These are phyloP conservation scores for Geotrypetes seraphini DNA, from an alignment of 2,797 vertebrate genomes.

Conservation along the genomic window DNA sequence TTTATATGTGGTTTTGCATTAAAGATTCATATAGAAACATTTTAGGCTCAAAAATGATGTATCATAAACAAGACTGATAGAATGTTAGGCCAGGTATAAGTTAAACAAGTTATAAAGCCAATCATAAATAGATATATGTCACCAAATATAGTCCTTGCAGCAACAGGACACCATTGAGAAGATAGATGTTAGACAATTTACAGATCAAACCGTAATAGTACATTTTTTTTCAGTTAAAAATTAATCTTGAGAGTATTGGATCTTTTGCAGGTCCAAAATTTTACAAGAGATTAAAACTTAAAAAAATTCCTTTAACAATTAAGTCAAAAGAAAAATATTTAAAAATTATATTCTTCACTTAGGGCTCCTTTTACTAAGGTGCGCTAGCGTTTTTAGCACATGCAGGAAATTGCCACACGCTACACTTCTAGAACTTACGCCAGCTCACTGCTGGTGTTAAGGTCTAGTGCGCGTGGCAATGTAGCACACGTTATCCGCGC, in stretches of 20 bases:
- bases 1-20: too few relatives aligned
- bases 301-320: slow-evolving; percentile 8
- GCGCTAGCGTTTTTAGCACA: too few relatives aligned
- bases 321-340: neutral
- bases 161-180: slow-evolving; percentile 63
- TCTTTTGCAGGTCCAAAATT: slow-evolving; percentile 47
- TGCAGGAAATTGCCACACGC: too few relatives aligned
- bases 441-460: too few relatives aligned
- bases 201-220: slow-evolving; percentile 72
- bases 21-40: too few relatives aligned
- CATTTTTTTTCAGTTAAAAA: slow-evolving; percentile 77
- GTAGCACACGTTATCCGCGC: too few relatives aligned
- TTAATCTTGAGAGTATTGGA: slow-evolving; percentile 61
- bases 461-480: too few relatives aligned
- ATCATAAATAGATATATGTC: slow-evolving; percentile 66
- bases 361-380: too few relatives aligned
- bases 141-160: slow-evolving; percentile 66
- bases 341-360: neutral
- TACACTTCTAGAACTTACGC: too few relatives aligned
- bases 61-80: neutral
- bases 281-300: slow-evolving; percentile 18
- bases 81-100: slow-evolving; percentile 48
- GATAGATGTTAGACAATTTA: slow-evolving; percentile 74
- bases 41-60: too few relatives aligned
- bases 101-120: slow-evolving; percentile 53